Evolutionary conservation across 2,888 invertebrate species (phyloP), one percentile per base, ranked within the genome.

Genomic region (Dryobota labecula): DNA sequence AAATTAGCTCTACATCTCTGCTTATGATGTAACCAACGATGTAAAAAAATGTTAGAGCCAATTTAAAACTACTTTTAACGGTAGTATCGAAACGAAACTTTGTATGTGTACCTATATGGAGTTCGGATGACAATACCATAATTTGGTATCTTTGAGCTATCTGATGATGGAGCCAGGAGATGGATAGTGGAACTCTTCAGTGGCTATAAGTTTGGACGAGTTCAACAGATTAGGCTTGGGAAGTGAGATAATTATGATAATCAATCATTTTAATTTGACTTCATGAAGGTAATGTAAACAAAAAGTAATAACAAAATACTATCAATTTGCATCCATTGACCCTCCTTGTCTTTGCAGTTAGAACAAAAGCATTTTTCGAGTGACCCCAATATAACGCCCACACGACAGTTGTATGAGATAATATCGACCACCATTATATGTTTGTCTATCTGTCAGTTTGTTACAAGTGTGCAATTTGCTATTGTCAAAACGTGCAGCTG

Each of bases 401-500:
- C 80, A 54, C 73, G 73, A 63, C 57, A 64, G 20, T 20, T 27
- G 66, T 69, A 57, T 64, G 73, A 70, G 69, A 78, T 79, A 81
- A 72, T 65, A 80, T 53, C 76, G 24, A 61, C 18, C 63, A 24
- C 76, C 61, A 70, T 30, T 43, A 43, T 2, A 63, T 13, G 62
- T 62, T 68, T 56, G 76, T 78, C 33, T 70, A 80, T 65, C 64
- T 78, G 78, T 80, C 78, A 78, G 53, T 53, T 54, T 18, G 47
- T 38, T 58, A 70, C 78, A 76, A 76, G 51, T 58, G 53, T 70
- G 70, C 70, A 70, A 78, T 78, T 76, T 76, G 70, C 78, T 61
- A 61, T 56, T 80, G 78, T 80, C 78, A 70, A 60, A 78, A 74
- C 11, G 51, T 47, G 74, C 73, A 66, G 61, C 51, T 62, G 74